Evolutionary conservation across 2,797 vertebrate species (phyloP).

Genomic region (Peromyscus nudipes): DNA sequence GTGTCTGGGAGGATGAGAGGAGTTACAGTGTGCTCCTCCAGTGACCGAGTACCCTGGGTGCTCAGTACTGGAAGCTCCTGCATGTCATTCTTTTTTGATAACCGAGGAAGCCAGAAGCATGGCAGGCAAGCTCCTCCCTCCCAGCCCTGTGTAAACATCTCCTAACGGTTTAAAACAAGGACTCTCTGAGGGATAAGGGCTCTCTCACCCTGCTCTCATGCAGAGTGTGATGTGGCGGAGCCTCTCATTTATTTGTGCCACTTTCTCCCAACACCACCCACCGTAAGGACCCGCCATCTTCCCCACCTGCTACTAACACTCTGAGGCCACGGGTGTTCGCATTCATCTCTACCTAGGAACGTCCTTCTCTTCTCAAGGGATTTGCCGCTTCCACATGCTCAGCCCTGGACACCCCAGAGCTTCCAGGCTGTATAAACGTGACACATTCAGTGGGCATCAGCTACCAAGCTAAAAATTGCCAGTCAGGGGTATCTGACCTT

Average conservation of each 20-base stretch:
- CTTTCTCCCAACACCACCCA: neutral
- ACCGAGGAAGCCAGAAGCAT: neutral
- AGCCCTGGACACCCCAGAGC: neutral
- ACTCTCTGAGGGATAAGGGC: neutral
- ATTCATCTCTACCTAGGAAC: neutral
- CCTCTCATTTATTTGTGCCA: neutral
- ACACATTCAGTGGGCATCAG: fast-evolving
- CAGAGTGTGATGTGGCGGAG: neutral
- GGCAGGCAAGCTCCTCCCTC: neutral
- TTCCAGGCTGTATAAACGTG: neutral
- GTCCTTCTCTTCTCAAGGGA: neutral
- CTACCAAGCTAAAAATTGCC: neutral
- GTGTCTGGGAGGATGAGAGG: fast-evolving
- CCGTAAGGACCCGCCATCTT: neutral
- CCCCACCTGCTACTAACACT: neutral
- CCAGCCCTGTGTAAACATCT: neutral
- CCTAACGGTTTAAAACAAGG: neutral
- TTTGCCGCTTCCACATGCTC: fast-evolving
- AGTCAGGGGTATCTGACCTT: neutral
- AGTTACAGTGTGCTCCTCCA: no score
- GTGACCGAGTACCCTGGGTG: fast-evolving
- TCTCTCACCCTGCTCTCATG: neutral
- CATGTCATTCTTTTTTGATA: neutral
- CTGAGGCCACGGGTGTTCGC: neutral
- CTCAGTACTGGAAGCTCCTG: fast-evolving